These are phyloP conservation scores for Anagyrus pseudococci DNA, from an alignment of 2,888 invertebrate species.

Conservation along the genomic window DNA sequence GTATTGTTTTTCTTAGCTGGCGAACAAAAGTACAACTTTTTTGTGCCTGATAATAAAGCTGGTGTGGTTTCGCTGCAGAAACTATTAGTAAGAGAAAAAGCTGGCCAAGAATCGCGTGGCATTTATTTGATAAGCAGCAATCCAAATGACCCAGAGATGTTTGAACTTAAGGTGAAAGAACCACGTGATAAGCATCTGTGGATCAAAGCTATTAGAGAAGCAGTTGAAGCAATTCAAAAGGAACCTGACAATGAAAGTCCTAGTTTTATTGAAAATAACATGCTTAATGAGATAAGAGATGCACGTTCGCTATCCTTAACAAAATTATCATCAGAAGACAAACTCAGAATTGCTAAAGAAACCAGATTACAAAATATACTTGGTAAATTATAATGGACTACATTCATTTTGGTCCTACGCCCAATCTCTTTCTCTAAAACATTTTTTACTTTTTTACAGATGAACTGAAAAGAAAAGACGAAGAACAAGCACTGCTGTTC, in stretches of 20 bases:
- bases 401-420: neutral
- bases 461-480: slow-evolving; percentile 85
- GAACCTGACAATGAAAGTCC: slow-evolving; percentile 74
- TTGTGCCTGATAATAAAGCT: slow-evolving; percentile 94
- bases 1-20: slow-evolving; percentile 86
- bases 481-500: slow-evolving; percentile 82
- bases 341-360: slow-evolving; percentile 77
- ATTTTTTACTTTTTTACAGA: slow-evolving; percentile 63
- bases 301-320: slow-evolving; percentile 54
- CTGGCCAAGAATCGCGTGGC: slow-evolving; percentile 86
- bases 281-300: slow-evolving; percentile 48
- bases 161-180: slow-evolving; percentile 85
- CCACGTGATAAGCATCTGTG: slow-evolving; percentile 90
- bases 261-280: slow-evolving; percentile 46
- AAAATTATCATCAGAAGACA: slow-evolving; percentile 73
- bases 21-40: slow-evolving; percentile 91
- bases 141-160: slow-evolving; percentile 94
- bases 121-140: slow-evolving; percentile 94
- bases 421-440: neutral
- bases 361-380: slow-evolving; percentile 82
- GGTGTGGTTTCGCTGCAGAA: slow-evolving; percentile 93
- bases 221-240: slow-evolving; percentile 80
- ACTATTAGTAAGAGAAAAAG: slow-evolving; percentile 90
- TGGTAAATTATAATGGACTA: slow-evolving; percentile 65
- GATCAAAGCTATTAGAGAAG: slow-evolving; percentile 87